Conservation (phyloP, 2,113 vertebrate genomes). For the Megaceryle maxima region DNA sequence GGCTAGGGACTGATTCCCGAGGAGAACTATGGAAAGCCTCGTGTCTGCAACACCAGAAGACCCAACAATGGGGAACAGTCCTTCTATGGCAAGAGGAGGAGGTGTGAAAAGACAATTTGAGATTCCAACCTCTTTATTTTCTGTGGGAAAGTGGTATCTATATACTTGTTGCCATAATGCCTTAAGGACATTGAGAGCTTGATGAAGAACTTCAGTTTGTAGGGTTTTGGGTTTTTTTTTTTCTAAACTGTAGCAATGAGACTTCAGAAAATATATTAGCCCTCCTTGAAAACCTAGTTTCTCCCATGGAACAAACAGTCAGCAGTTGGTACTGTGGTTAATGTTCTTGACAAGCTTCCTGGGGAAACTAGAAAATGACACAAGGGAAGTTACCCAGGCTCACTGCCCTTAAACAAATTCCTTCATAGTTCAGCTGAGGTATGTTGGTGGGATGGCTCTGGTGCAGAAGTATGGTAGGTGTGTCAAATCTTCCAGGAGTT, state of each 20-base stretch:
- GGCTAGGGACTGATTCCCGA: not conserved
- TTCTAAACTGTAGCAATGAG: not conserved
- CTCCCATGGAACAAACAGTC: not conserved
- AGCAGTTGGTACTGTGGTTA: not conserved
- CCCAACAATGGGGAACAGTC: not conserved
- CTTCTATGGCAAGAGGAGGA: not conserved
- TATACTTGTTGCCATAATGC: not conserved
- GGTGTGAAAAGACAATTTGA: not conserved
- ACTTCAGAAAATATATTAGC: not conserved
- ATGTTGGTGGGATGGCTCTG: not conserved
- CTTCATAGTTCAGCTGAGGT: not conserved
- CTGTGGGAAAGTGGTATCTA: not conserved
- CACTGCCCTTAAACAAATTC: not conserved
- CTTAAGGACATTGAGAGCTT: not conserved
- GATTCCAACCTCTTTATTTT: not conserved
- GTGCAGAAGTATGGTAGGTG: not conserved
- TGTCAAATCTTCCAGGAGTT: not conserved
- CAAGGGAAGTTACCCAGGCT: not conserved
- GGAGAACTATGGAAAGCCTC: not conserved
- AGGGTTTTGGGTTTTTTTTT: not conserved
- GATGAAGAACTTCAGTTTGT: not conserved
- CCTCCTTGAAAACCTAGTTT: not conserved
- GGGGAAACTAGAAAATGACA: not conserved
- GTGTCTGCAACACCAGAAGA: not conserved
- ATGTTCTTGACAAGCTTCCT: not conserved